These are phyloP conservation scores for Hyalella azteca DNA, from an alignment of 2,888 invertebrate genomes.

Conservation along the genomic window DNA sequence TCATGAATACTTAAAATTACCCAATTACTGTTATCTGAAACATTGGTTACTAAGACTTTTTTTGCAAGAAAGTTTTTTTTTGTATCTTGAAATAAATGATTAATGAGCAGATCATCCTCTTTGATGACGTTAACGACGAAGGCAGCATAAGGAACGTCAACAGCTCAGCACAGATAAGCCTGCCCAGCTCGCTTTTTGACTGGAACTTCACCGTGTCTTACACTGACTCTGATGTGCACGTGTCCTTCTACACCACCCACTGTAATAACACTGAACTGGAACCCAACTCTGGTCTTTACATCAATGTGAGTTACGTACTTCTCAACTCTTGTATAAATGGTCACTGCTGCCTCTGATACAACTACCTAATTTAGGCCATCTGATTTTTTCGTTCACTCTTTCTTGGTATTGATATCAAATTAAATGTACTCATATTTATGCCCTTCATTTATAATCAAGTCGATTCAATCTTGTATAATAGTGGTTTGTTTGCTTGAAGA, in stretches of 20 bases:
- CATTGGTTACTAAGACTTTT: too few relatives aligned
- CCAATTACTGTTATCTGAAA: too few relatives aligned
- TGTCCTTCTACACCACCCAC: slow-evolving; percentile 32
- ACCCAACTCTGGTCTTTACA: slow-evolving; percentile 31
- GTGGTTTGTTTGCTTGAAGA: too few relatives aligned
- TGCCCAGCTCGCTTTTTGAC: slow-evolving; percentile 41
- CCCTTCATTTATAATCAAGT: too few relatives aligned
- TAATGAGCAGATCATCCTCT: slow-evolving; percentile 50
- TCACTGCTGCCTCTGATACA: too few relatives aligned
- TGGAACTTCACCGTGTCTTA: slow-evolving; percentile 29
- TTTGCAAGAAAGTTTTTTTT: neutral
- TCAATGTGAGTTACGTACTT: slow-evolving; percentile 42
- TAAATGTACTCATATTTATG: too few relatives aligned
- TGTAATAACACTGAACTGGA: slow-evolving; percentile 10
- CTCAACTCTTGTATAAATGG: too few relatives aligned
- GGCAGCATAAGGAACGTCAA: slow-evolving; percentile 33
- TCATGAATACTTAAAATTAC: too few relatives aligned
- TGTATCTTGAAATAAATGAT: neutral
- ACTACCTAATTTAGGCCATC: too few relatives aligned
- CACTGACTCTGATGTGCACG: neutral
- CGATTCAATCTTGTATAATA: too few relatives aligned
- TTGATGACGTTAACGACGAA: slow-evolving; percentile 43
- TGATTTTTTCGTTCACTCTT: too few relatives aligned
- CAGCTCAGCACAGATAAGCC: neutral
- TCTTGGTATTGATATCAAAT: too few relatives aligned